Conservation (phyloP, 2,113 vertebrate species). For the Upupa epops region DNA sequence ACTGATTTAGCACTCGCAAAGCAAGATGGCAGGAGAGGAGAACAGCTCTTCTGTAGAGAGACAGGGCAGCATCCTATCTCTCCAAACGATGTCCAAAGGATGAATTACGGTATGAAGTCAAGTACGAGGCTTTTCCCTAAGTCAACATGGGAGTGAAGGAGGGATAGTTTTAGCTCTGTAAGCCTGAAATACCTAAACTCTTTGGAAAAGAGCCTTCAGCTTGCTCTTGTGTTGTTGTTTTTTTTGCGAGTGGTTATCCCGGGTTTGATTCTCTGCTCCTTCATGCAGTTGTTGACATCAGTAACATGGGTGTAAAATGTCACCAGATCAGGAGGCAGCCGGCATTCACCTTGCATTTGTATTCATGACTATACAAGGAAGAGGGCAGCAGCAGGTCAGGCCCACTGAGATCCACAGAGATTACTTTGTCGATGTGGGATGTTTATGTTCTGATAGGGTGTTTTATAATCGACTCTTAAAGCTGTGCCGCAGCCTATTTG, state of each 20-base stretch:
- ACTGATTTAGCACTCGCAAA: neutral
- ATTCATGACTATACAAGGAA: conserved; percentile 66
- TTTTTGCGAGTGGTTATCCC: conserved; percentile 20
- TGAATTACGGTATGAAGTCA: neutral
- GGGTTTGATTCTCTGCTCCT: conserved; percentile 39
- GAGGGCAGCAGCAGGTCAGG: conserved; percentile 42
- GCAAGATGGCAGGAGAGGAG: neutral
- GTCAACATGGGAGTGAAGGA: neutral
- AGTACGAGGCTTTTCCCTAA: neutral
- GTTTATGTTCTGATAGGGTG: conserved; percentile 56
- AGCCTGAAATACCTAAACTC: conserved; percentile 16
- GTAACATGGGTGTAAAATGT: conserved; percentile 53
- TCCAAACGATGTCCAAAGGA: neutral
- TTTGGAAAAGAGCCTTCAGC: conserved; percentile 1
- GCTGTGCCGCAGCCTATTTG: neutral
- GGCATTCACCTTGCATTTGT: conserved; percentile 61
- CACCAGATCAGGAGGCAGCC: conserved; percentile 47
- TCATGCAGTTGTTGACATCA: conserved; percentile 61
- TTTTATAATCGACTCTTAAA: conserved; percentile 63
- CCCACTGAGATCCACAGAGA: conserved; percentile 57
- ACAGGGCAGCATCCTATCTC: fast-evolving
- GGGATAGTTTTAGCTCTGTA: neutral
- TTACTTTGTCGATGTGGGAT: conserved; percentile 57
- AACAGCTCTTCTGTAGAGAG: neutral
- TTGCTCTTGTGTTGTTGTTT: conserved; percentile 10